Conservation (phyloP, 2,797 vertebrate genomes). For the Gymnodraco acuticeps region DNA sequence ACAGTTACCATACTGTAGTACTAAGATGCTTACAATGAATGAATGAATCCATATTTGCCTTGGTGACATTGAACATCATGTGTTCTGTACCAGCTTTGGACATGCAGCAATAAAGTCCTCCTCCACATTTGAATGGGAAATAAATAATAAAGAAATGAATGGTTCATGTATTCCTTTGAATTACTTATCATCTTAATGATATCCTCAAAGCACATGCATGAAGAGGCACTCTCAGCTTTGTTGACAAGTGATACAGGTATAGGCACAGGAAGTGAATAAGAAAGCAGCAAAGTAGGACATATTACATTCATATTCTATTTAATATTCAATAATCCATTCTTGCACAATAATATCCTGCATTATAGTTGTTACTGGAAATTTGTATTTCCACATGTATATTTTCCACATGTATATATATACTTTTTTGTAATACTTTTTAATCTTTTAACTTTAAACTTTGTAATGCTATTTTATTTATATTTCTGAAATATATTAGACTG, state of each 20-base stretch:
- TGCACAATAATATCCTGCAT: no score
- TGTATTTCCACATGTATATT: no score
- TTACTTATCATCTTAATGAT: conserved; percentile 6
- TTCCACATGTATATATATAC: no score
- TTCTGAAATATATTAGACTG: no score
- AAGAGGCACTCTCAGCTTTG: conserved; percentile 8
- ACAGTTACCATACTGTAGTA: not conserved
- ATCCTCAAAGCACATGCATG: conserved; percentile 19
- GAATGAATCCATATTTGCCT: conserved; percentile 3
- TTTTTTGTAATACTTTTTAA: no score
- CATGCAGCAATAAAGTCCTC: not conserved
- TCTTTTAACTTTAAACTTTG: no score
- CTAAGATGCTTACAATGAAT: not conserved
- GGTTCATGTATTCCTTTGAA: conserved; percentile 10
- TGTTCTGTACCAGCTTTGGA: conserved; percentile 4
- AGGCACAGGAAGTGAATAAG: conserved; percentile 4
- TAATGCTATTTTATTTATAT: no score
- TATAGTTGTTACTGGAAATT: no score
- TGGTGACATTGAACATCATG: not conserved
- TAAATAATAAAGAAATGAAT: conserved; percentile 9
- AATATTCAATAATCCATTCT: no score
- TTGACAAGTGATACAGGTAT: conserved; percentile 13
- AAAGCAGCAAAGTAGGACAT: not conserved
- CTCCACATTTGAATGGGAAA: not conserved
- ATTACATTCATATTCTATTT: no score